Percentiles rank a stretch among this genome's conserved stretches.
Evolutionary conservation across 2,888 invertebrate genomes (phyloP).

Genomic region (Hirtodrosophila duncani): DNA sequence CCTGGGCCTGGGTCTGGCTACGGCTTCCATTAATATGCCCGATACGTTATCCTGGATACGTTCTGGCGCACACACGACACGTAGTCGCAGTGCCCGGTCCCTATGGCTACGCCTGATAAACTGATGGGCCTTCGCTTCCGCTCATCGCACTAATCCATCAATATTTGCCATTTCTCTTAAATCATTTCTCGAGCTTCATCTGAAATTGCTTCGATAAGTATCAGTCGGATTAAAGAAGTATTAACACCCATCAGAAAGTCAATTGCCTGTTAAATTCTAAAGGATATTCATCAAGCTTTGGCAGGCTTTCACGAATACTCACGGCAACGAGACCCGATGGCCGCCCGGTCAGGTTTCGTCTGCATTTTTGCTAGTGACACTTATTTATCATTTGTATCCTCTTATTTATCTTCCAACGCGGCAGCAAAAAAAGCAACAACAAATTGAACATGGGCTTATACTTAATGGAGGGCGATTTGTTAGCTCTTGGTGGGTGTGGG

Average conservation of each 20-base stretch:
- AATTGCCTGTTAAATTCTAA: conserved; percentile 55
- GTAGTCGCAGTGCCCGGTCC: conserved; percentile 2
- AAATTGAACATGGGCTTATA: conserved; percentile 62
- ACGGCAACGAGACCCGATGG: too few relatives aligned
- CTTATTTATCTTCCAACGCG: conserved; percentile 43
- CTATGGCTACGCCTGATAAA: background rate
- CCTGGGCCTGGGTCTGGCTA: background rate
- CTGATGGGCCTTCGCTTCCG: background rate
- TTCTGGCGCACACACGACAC: conserved; percentile 10
- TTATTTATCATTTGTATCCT: conserved; percentile 58
- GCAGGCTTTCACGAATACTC: conserved; percentile 7
- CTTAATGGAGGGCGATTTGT: conserved; percentile 60
- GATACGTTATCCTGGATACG: conserved; percentile 7
- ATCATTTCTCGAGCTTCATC: conserved; percentile 9
- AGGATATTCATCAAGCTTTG: conserved; percentile 35
- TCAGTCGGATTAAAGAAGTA: conserved; percentile 35
- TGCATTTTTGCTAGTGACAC: conserved; percentile 46
- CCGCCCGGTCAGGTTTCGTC: conserved; percentile 4
- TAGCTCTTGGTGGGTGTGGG: conserved; percentile 28
- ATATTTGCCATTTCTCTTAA: conserved; percentile 29
- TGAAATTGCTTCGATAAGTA: conserved; percentile 7
- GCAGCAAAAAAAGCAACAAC: conserved; percentile 13
- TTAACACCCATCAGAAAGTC: conserved; percentile 57
- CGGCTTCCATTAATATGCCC: conserved; percentile 33
- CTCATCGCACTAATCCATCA: conserved; percentile 23